These are phyloP conservation scores for Vombatus ursinus DNA, from an alignment of 2,113 vertebrate genomes.

Conservation along the genomic window DNA sequence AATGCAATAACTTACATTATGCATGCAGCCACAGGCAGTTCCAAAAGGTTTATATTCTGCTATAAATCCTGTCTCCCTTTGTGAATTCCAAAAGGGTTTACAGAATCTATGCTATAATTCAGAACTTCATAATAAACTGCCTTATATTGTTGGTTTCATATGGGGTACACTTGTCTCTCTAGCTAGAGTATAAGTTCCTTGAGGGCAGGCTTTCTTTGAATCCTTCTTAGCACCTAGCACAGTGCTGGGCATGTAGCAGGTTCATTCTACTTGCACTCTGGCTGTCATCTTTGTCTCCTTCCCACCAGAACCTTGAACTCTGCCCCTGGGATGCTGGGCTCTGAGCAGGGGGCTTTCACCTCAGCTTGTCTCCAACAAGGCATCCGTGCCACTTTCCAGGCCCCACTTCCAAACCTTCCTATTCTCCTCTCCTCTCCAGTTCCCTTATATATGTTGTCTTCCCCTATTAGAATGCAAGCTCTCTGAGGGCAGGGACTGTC, in stretches of 20 bases:
- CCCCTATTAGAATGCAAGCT: neutral
- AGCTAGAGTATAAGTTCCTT: neutral
- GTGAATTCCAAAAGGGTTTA: neutral
- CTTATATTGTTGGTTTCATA: neutral
- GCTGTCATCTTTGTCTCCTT: neutral
- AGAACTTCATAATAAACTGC: neutral
- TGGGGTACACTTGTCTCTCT: neutral
- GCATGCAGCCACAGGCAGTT: neutral
- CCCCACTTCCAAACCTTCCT: neutral
- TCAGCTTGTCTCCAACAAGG: neutral
- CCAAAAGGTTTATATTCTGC: neutral
- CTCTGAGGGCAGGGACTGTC: neutral
- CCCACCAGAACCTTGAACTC: neutral
- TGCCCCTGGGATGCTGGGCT: neutral
- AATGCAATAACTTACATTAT: neutral
- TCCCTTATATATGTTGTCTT: neutral
- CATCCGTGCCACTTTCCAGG: neutral
- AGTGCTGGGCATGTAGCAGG: neutral
- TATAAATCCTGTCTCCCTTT: neutral
- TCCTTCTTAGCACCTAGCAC: neutral
- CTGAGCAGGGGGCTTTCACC: neutral
- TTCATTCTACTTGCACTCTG: neutral
- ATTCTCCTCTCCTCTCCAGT: neutral
- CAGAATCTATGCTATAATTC: neutral
- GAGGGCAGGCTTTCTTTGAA: neutral